These are phyloP conservation scores for Chelmon rostratus DNA, from an alignment of 2,797 vertebrate species.

Conservation along the genomic window DNA sequence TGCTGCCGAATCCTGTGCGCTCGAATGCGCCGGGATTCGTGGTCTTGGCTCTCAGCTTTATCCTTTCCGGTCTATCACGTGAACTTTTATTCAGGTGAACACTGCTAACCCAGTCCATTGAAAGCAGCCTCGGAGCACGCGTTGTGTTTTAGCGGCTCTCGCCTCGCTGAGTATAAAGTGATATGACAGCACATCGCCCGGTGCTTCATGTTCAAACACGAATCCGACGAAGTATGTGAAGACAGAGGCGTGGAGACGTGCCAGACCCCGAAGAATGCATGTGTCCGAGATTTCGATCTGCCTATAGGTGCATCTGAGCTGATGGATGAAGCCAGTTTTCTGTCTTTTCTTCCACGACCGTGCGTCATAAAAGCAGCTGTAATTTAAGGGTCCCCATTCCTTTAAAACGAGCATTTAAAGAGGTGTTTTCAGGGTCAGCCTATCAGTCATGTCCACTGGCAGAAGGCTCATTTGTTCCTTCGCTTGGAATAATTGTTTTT, in stretches of 20 bases:
- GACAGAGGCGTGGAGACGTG: conserved; percentile 69
- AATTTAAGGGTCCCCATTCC: neutral
- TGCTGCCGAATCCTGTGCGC: conserved; percentile 19
- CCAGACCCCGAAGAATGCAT: conserved; percentile 72
- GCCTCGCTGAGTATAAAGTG: conserved; percentile 60
- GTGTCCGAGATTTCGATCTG: conserved; percentile 65
- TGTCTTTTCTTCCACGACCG: conserved; percentile 12
- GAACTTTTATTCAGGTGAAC: conserved; percentile 37
- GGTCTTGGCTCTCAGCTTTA: neutral
- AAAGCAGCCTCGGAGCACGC: neutral
- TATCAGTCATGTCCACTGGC: neutral
- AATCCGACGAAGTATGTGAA: conserved; percentile 76
- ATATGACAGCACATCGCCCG: conserved; percentile 75
- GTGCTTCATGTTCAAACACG: conserved; percentile 86
- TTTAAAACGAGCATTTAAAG: neutral
- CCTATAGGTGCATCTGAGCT: conserved; percentile 56
- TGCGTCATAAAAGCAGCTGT: conserved; percentile 3
- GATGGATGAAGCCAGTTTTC: conserved; percentile 28
- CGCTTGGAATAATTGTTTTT: neutral
- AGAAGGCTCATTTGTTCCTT: neutral
- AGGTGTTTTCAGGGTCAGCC: neutral
- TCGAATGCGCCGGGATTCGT: neutral
- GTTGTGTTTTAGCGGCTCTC: neutral
- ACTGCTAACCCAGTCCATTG: neutral
- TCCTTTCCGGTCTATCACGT: neutral